phyloP scores from a whole-genome alignment of 2,888 invertebrate species.

The Deladenus siricidicola region DNA sequence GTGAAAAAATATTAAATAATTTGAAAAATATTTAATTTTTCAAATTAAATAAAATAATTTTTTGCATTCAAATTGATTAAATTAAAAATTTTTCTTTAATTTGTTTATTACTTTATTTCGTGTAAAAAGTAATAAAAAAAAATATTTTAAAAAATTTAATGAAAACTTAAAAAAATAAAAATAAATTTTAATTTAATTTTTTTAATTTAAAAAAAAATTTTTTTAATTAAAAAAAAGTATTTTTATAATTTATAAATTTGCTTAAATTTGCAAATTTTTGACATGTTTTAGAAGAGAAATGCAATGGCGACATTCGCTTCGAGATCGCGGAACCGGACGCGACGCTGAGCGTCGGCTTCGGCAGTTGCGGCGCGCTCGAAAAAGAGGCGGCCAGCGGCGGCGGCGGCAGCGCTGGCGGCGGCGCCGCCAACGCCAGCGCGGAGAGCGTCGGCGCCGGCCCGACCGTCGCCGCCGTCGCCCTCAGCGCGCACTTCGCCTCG shows the following conservation, averaged over 20 bases:
- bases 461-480: slow-evolving; percentile 2
- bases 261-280: background rate
- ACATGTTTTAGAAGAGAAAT: slow-evolving; percentile 43
- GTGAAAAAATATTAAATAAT: no score
- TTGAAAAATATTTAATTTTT: no score
- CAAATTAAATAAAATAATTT: no score
- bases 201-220: background rate
- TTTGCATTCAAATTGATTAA: no score
- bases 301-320: slow-evolving; percentile 50
- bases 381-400: background rate
- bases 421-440: background rate
- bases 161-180: background rate
- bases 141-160: no score
- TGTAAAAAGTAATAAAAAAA: no score
- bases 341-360: background rate
- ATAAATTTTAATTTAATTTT: background rate
- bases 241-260: background rate
- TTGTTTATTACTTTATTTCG: no score
- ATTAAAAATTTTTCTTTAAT: no score
- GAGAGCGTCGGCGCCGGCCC: background rate
- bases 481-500: slow-evolving; percentile 2
- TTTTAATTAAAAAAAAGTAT: background rate
- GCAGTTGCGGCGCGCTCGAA: background rate
- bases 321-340: slow-evolving; percentile 19
- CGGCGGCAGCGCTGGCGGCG: background rate